Evolutionary conservation across 2,113 vertebrate species (phyloP).

Genomic region (Odocoileus virginianus): DNA sequence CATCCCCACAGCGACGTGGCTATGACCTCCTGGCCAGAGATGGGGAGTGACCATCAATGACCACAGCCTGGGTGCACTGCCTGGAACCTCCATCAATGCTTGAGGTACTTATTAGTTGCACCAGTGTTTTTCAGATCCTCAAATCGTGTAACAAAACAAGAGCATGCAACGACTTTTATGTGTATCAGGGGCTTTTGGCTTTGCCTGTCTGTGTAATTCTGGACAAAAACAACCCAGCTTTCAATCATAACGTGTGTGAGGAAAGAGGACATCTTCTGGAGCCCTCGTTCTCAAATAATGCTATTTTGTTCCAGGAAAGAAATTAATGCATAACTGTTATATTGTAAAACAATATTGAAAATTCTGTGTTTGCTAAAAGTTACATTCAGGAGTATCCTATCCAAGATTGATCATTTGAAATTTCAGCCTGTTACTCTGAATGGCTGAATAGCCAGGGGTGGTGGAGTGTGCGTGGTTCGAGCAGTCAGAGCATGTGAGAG

Average conservation of each 20-base stretch:
- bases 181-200: neutral
- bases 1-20: rapidly evolving
- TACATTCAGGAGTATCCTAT: neutral
- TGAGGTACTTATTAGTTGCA: neutral
- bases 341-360: neutral
- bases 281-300: neutral
- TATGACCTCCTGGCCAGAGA: neutral
- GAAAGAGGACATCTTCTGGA: neutral
- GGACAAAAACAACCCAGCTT: neutral
- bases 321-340: neutral
- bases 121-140: neutral
- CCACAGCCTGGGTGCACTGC: rapidly evolving
- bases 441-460: neutral
- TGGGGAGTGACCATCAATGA: rapidly evolving
- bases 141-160: neutral
- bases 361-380: neutral
- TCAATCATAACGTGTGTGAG: neutral
- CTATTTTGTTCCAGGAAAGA: neutral
- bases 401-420: neutral
- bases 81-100: neutral
- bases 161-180: neutral
- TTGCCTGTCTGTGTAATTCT: neutral
- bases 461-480: too few species aligned
- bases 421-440: neutral
- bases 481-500: neutral